A percentile compares a stretch with the other conserved stretches of the same genome.
These are phyloP conservation scores for Eclectus roratus DNA, from an alignment of 2,113 vertebrate species.

Conservation along the genomic window DNA sequence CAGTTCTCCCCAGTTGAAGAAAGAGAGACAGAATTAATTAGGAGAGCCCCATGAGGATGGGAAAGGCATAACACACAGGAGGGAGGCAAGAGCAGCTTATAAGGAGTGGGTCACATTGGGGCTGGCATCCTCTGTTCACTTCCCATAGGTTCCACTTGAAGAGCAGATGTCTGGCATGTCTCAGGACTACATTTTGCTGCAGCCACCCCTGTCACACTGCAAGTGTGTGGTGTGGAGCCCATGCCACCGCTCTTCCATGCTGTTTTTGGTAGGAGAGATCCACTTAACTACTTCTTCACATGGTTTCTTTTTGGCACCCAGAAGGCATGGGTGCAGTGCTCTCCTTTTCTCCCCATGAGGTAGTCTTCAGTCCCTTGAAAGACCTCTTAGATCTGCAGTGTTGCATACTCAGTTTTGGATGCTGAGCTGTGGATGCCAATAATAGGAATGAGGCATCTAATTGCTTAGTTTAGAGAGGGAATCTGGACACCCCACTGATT, in stretches of 20 bases:
- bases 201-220: not conserved
- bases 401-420: not conserved
- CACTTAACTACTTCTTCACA: not conserved
- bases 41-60: not conserved
- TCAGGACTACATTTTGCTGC: not conserved
- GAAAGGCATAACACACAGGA: not conserved
- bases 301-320: not conserved
- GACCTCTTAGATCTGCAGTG: not conserved
- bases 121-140: not conserved
- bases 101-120: not conserved
- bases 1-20: not conserved
- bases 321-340: not conserved
- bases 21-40: not conserved
- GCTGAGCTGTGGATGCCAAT: not conserved
- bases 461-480: not conserved
- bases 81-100: not conserved
- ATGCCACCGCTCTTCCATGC: accelerated
- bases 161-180: not conserved
- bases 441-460: not conserved
- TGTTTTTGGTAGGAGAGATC: not conserved
- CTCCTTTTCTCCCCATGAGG: not conserved
- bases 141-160: not conserved
- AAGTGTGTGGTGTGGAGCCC: not conserved
- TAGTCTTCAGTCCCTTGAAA: not conserved
- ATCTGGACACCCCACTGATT: not conserved